Base-by-base conservation (phyloP, 2,888 invertebrate species). In the Linnaemya vulpina region DNA sequence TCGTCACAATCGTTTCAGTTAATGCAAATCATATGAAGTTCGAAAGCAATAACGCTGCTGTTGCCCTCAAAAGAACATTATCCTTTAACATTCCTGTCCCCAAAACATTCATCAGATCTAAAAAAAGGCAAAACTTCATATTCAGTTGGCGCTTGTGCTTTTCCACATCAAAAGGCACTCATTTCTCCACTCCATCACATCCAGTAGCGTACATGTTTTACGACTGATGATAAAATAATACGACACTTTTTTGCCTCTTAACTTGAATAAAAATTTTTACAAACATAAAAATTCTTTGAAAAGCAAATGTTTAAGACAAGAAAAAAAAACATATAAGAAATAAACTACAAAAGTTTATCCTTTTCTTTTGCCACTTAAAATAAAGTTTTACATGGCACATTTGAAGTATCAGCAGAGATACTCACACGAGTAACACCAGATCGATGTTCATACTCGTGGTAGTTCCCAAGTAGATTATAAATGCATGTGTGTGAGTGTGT, bases 201-300 rank as follows among this genome's bases (percentile, higher is more conserved):
- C 46, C 46, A 22, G 22, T 22, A n/a, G 51, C 30, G 10, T 43
- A 15, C 15, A n/a, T 35, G 15, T 67, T 67, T 76, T 58, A 76
- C 55, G 58, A 30, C 46, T 35, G 20, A 46, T 55, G 46, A 76
- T 76, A 76, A 76, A 76, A 76, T 67, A 51, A 67, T 46, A 67
- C 22, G 51, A 76, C 55, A 35, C 11, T 15, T n/a, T 65, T 63
- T 65, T 53, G 9, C n/a, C 5, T 8, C 13, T 40, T 46, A 65
- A 25, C 17, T 65, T 17, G 3, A 53, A 53, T 22, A 65, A 65
- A 46, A 20, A 46, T 53, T 55, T 8, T 40, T 30, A 76, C 76
- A 76, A 43, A 76, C 76, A 76, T 76, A 76, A 76, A 67, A 67
- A 67, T 76, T 67, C 20, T 67, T 58, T 20, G 30, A 46, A 55